phyloP scores from a whole-genome alignment of 2,888 invertebrate species.

The Aromia moschata region DNA sequence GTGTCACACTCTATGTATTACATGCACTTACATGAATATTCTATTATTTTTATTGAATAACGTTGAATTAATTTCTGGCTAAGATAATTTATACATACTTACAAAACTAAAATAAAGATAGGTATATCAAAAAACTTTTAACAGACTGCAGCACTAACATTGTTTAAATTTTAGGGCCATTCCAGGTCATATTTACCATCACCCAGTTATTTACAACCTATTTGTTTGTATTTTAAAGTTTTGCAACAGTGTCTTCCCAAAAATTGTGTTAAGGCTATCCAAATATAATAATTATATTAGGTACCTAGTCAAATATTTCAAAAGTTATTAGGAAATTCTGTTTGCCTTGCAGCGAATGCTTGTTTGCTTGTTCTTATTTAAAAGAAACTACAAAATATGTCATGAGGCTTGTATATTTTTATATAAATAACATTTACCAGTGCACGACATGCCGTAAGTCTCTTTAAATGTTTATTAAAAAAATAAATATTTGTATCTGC shows the following conservation, averaged over 20 bases:
- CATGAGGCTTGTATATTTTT: background rate
- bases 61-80: too few relatives aligned
- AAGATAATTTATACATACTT: too few relatives aligned
- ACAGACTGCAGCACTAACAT: too few relatives aligned
- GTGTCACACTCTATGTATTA: too few relatives aligned
- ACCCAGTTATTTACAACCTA: background rate
- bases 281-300: conserved; percentile 21
- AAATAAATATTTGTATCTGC: conserved; percentile 8
- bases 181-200: background rate
- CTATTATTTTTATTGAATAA: too few relatives aligned
- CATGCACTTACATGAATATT: too few relatives aligned
- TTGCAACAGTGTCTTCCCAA: conserved; percentile 12
- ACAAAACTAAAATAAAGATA: too few relatives aligned
- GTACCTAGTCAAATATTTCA: conserved; percentile 22
- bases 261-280: conserved; percentile 23
- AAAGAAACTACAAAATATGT: conserved; percentile 10
- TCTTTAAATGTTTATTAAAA: background rate
- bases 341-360: conserved; percentile 13
- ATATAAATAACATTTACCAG: background rate
- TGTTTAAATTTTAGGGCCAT: too few relatives aligned
- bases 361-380: conserved; percentile 21
- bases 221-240: background rate
- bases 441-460: background rate
- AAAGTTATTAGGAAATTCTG: conserved; percentile 20
- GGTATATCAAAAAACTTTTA: too few relatives aligned